Evolutionary conservation across 2,113 vertebrate species (phyloP).

Genomic region (Passer domesticus): DNA sequence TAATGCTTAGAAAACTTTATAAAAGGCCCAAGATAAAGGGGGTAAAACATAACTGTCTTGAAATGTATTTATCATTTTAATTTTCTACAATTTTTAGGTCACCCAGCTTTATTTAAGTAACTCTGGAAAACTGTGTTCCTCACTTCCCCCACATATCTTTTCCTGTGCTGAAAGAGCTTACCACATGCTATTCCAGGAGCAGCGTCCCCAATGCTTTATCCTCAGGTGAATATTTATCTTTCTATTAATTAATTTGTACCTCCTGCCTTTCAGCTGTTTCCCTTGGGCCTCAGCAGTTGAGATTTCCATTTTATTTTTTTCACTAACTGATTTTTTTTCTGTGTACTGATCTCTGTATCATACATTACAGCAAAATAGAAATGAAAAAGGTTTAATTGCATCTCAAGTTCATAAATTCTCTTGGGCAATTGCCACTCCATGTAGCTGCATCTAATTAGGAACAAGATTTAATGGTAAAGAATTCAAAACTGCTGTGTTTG

Average conservation of each 20-base stretch:
- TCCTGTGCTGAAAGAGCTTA: slow-evolving; percentile 91
- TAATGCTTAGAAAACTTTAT: background rate
- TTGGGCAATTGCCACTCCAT: slow-evolving; percentile 1
- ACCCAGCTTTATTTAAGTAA: slow-evolving; percentile 91
- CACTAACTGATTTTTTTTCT: background rate
- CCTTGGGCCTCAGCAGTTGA: background rate
- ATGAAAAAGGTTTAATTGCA: slow-evolving; percentile 16
- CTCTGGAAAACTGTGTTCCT: slow-evolving; percentile 83
- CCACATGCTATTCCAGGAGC: slow-evolving; percentile 91
- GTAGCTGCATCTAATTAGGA: slow-evolving; percentile 15
- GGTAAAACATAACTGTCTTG: background rate
- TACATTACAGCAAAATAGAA: background rate
- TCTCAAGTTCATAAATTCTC: slow-evolving; percentile 29
- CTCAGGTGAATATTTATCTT: slow-evolving; percentile 82
- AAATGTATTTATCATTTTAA: background rate
- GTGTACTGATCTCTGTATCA: slow-evolving; percentile 10
- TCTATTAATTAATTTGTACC: slow-evolving; percentile 32
- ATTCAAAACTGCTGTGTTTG: background rate
- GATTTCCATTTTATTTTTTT: background rate
- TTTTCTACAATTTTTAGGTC: slow-evolving; percentile 76
- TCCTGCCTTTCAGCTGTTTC: background rate
- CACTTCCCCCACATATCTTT: slow-evolving; percentile 94
- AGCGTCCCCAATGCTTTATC: slow-evolving; percentile 88
- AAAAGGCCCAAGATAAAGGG: background rate
- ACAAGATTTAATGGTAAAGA: background rate